phyloP scores from a whole-genome alignment of 2,113 vertebrate genomes.

The Thamnaconus septentrionalis region DNA sequence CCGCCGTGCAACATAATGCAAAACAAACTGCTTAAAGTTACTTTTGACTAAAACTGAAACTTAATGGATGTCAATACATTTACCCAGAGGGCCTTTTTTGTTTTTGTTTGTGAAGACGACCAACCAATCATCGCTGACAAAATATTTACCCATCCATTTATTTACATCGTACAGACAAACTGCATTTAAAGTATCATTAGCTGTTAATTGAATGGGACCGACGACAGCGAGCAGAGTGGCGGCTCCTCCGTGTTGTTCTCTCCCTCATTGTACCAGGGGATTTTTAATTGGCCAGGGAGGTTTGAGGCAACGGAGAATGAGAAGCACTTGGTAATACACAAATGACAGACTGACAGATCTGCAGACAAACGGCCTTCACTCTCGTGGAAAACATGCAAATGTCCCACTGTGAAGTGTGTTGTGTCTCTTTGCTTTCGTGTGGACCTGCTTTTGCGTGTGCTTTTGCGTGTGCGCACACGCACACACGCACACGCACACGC shows the following conservation, averaged over 20 bases:
- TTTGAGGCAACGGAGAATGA: constrained; percentile 18
- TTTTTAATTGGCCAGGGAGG: constrained; percentile 69
- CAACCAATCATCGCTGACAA: too few species aligned
- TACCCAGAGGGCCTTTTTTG: too few species aligned
- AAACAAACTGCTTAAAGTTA: too few species aligned
- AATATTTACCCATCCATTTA: too few species aligned
- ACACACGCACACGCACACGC: neutral
- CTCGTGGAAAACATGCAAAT: constrained; percentile 63
- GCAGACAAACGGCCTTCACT: constrained; percentile 40
- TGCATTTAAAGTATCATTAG: constrained; percentile 53
- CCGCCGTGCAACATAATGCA: too few species aligned
- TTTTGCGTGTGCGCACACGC: neutral
- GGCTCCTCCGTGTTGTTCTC: constrained; percentile 32
- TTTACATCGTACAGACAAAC: too few species aligned
- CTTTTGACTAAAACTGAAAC: too few species aligned
- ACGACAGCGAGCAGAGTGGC: constrained; percentile 47
- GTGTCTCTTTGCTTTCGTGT: constrained; percentile 12
- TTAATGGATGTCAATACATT: too few species aligned
- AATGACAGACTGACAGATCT: constrained; percentile 29
- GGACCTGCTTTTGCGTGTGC: neutral
- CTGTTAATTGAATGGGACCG: constrained; percentile 58
- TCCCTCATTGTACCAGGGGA: constrained; percentile 40
- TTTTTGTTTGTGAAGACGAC: too few species aligned
- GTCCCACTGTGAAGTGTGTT: constrained; percentile 32
- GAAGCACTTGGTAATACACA: constrained; percentile 27